Percentiles rank a stretch among this genome's conserved stretches.
These are phyloP conservation scores for Didymodactylos carnosus DNA, from an alignment of 2,888 invertebrate species.

Conservation along the genomic window DNA sequence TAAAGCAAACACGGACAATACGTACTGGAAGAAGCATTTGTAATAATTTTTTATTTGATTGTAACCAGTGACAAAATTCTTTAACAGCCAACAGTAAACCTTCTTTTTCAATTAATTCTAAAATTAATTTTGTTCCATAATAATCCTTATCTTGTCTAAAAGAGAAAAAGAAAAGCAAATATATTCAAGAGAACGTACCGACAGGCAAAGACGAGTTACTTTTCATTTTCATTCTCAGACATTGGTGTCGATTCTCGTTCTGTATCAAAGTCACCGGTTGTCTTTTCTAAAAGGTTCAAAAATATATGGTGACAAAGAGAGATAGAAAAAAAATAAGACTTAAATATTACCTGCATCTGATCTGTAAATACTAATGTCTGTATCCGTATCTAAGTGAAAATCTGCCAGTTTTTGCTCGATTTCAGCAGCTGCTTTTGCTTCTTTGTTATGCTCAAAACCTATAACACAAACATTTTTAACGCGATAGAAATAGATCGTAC, in stretches of 20 bases:
- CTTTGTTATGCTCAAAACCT: conserved; percentile 20
- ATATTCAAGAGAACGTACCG: neutral
- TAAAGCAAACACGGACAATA: conserved; percentile 18
- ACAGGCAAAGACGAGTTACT: neutral
- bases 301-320: too few relatives aligned
- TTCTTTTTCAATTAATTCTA: conserved; percentile 2
- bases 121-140: conserved; percentile 1
- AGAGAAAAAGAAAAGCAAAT: neutral
- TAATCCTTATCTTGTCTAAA: too few relatives aligned
- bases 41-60: conserved; percentile 44
- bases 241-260: neutral
- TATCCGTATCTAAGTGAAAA: conserved; percentile 33
- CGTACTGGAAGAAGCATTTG: conserved; percentile 40
- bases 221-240: neutral
- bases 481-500: neutral
- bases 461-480: neutral
- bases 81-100: conserved; percentile 47
- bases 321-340: too few relatives aligned
- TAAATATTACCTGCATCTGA: too few relatives aligned
- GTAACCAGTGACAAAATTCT: conserved; percentile 63
- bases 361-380: conserved; percentile 27
- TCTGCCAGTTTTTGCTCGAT: conserved; percentile 30
- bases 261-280: too few relatives aligned
- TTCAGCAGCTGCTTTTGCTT: conserved; percentile 28
- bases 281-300: too few relatives aligned